Percentiles rank a stretch among this genome's conserved stretches.
phyloP scores from a whole-genome alignment of 2,113 vertebrate species.

The Zeus faber region DNA sequence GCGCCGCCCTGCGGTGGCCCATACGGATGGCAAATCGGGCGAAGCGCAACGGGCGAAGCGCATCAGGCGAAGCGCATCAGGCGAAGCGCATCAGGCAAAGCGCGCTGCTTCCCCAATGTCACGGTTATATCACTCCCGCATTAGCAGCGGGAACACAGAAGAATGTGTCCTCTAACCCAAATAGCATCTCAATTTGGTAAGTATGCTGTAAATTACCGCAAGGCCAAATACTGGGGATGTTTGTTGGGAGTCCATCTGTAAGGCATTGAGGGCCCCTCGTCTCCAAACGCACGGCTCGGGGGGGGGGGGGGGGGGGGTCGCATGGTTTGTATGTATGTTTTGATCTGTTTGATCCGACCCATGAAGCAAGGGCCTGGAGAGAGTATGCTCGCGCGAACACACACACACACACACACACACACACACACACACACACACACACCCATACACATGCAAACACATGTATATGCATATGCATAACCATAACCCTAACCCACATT shows the following conservation, averaged over 20 bases:
- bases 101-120: too few relatives aligned
- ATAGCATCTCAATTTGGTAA: constrained; percentile 72
- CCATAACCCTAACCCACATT: background rate
- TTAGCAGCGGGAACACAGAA: constrained; percentile 39
- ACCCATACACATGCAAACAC: background rate
- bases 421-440: constrained; percentile 1
- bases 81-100: too few relatives aligned
- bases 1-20: constrained; percentile 19
- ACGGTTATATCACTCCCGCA: constrained; percentile 47
- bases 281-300: constrained; percentile 33
- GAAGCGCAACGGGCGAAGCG: too few relatives aligned
- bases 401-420: constrained; percentile 26
- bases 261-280: constrained; percentile 67
- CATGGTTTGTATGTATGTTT: constrained; percentile 34
- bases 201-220: constrained; percentile 70
- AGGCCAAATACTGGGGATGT: constrained; percentile 71
- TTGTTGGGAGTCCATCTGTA: constrained; percentile 74
- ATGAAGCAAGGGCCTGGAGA: constrained; percentile 10
- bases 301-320: background rate
- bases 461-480: background rate
- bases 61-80: too few relatives aligned
- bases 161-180: constrained; percentile 58
- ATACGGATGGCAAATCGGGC: too few relatives aligned
- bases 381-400: constrained; percentile 29
- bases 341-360: constrained; percentile 43